Conservation (phyloP, 1,140 invertebrate genomes). For the Lasioglossum albipes region DNA sequence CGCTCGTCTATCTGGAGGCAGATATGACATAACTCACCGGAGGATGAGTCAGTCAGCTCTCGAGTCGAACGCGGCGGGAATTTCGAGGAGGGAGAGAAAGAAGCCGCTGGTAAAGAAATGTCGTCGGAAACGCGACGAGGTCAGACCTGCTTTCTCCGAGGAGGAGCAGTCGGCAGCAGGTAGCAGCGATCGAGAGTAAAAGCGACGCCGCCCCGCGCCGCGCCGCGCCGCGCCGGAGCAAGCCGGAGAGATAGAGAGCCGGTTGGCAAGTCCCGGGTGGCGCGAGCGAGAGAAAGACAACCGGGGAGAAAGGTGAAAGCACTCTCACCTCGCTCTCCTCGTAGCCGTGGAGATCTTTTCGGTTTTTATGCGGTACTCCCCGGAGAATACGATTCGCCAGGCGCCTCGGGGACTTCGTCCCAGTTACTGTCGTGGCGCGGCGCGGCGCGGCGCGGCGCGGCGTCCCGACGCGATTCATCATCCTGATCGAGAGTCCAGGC, state of each 20-base stretch:
- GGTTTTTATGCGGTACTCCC: conserved; percentile 49
- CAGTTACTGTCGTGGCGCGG: conserved; percentile 15
- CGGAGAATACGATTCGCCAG: conserved; percentile 29
- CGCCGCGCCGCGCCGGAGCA: conserved; percentile 49
- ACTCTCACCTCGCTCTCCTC: conserved; percentile 73
- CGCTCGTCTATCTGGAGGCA: too few species aligned
- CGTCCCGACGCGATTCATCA: conserved; percentile 10
- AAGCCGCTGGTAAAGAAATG: conserved; percentile 54
- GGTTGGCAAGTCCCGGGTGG: neutral
- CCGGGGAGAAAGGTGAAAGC: conserved; percentile 80
- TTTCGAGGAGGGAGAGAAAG: conserved; percentile 28
- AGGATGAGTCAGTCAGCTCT: conserved; percentile 5
- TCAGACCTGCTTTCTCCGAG: conserved; percentile 73
- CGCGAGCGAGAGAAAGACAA: conserved; percentile 50
- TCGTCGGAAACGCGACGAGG: conserved; percentile 61
- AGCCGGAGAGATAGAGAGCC: conserved; percentile 40
- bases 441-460: neutral
- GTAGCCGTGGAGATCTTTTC: conserved; percentile 49
- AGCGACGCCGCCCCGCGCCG: conserved; percentile 62
- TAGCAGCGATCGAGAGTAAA: conserved; percentile 77
- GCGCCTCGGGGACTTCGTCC: conserved; percentile 26
- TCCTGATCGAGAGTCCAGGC: conserved; percentile 2
- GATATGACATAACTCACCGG: conserved; percentile 16
- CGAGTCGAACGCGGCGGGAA: neutral
- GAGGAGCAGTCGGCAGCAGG: conserved; percentile 41